These are phyloP conservation scores for Dicerorhinus sumatrensis DNA, from an alignment of 2,113 vertebrate species.

Conservation along the genomic window DNA sequence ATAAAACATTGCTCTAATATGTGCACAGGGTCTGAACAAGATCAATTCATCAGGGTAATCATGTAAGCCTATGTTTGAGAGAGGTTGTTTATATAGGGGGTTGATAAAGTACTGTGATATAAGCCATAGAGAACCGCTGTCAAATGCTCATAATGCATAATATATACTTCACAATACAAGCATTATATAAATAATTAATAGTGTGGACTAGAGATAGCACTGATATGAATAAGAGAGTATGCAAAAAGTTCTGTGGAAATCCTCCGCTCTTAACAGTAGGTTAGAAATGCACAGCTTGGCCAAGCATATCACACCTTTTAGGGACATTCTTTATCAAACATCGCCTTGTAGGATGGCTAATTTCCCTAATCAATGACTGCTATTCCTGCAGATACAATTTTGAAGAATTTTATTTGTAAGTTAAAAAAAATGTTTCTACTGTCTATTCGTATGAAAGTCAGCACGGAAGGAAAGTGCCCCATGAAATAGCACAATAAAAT, in stretches of 20 bases:
- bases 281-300: not conserved
- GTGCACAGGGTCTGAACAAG: conserved; percentile 74
- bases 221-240: not conserved
- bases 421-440: not conserved
- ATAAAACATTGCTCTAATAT: conserved; percentile 76
- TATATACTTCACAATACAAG: conserved; percentile 53
- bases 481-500: conserved; percentile 77
- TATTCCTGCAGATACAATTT: not conserved
- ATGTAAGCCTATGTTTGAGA: conserved; percentile 45
- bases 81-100: conserved; percentile 72
- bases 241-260: not conserved
- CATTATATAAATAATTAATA: conserved; percentile 75
- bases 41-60: conserved; percentile 73
- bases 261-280: not conserved
- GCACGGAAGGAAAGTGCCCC: conserved; percentile 73
- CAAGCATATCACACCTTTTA: not conserved
- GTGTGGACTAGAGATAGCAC: not conserved
- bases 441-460: conserved; percentile 66
- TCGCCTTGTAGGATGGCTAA: not conserved
- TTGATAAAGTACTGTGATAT: conserved; percentile 64
- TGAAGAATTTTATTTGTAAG: not conserved
- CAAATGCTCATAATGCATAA: conserved; percentile 68
- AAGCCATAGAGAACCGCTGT: conserved; percentile 20
- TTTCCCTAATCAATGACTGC: not conserved
- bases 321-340: not conserved